phyloP scores from a whole-genome alignment of 2,113 vertebrate genomes.

The Rhineura floridana region DNA sequence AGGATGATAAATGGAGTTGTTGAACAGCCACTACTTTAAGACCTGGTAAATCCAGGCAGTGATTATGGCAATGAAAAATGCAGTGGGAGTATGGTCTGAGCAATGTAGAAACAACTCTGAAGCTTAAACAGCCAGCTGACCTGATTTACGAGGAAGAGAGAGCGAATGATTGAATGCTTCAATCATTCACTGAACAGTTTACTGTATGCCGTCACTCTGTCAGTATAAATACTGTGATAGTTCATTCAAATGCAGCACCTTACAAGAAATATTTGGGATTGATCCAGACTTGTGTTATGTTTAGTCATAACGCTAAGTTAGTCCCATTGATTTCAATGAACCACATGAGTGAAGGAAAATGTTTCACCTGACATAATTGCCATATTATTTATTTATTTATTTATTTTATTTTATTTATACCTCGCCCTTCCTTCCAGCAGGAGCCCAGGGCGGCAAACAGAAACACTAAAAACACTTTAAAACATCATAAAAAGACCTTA shows the following conservation, averaged over 20 bases:
- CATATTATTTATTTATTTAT: too few species aligned
- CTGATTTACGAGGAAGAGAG: background rate
- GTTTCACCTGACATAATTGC: too few species aligned
- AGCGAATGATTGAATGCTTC: background rate
- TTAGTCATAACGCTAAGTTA: background rate
- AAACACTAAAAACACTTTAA: too few species aligned
- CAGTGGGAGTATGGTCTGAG: background rate
- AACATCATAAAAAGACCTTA: too few species aligned
- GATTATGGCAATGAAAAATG: background rate
- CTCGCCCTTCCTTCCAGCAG: too few species aligned
- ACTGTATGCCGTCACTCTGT: background rate
- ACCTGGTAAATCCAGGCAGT: background rate
- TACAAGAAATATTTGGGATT: background rate
- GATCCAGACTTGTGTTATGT: background rate
- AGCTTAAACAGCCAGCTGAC: background rate
- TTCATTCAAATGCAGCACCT: background rate
- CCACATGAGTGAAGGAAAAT: too few species aligned
- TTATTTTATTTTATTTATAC: too few species aligned
- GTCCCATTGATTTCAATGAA: background rate
- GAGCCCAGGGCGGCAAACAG: too few species aligned
- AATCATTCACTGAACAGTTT: too few species aligned
- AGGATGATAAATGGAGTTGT: slow-evolving; percentile 22
- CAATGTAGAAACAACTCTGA: background rate
- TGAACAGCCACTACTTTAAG: slow-evolving; percentile 28
- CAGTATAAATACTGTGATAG: background rate